These are phyloP conservation scores for Rhea pennata DNA, from an alignment of 2,113 vertebrate species.

Conservation along the genomic window DNA sequence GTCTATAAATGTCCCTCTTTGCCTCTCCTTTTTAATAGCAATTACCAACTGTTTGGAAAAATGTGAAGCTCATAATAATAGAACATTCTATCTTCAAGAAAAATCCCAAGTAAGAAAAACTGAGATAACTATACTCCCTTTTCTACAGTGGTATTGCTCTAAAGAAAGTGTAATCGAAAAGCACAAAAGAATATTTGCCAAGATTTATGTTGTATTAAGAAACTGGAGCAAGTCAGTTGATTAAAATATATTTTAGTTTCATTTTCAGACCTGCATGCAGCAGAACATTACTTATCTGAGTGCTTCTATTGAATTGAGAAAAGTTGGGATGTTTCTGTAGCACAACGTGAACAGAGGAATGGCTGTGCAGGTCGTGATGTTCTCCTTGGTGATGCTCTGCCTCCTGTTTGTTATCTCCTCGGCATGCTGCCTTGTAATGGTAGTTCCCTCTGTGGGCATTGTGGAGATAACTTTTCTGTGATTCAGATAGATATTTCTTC, in stretches of 20 bases:
- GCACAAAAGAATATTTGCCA: background rate
- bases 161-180: background rate
- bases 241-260: background rate
- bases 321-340: background rate
- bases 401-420: background rate
- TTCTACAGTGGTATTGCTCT: background rate
- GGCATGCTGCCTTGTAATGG: background rate
- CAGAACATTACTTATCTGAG: background rate
- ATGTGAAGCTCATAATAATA: background rate
- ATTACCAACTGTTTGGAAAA: background rate
- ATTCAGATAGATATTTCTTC: background rate
- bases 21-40: background rate
- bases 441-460: background rate
- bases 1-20: background rate
- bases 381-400: background rate
- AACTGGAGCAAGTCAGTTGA: background rate
- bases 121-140: background rate
- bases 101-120: background rate
- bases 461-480: background rate
- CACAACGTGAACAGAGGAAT: no score
- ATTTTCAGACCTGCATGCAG: background rate
- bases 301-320: background rate
- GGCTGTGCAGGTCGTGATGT: background rate
- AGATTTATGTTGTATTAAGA: background rate
- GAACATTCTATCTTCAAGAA: background rate